A percentile compares a stretch with the other conserved stretches of the same genome.
phyloP scores from a whole-genome alignment of 2,113 vertebrate genomes.

The Catharus fuscescens region DNA sequence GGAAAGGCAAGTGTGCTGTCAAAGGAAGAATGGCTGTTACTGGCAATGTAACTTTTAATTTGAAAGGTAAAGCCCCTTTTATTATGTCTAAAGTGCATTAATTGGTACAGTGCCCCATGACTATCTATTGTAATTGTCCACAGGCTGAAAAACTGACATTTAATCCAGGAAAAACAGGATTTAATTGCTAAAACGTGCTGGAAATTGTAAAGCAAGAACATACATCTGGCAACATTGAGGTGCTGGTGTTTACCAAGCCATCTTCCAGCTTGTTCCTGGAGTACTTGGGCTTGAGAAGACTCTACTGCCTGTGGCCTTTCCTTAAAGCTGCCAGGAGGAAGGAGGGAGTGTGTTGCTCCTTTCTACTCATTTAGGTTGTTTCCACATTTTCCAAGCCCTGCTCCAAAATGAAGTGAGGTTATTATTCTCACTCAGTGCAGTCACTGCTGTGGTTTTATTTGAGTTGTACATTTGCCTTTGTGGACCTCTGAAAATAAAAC shows the following conservation, averaged over 20 bases:
- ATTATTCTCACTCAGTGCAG: neutral
- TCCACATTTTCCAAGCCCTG: constrained; percentile 11
- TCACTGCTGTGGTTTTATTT: neutral
- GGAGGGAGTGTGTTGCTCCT: neutral
- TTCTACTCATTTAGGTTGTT: neutral
- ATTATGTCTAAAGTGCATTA: constrained; percentile 40
- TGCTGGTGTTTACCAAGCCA: constrained; percentile 25
- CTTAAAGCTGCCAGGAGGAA: neutral
- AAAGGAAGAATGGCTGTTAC: neutral
- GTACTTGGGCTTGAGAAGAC: neutral
- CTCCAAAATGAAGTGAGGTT: constrained; percentile 1
- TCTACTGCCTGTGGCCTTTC: neutral
- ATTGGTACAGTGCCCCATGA: neutral
- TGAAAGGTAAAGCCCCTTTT: constrained; percentile 17
- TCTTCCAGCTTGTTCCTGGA: neutral
- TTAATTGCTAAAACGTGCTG: constrained; percentile 74
- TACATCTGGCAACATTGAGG: constrained; percentile 44
- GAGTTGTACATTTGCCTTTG: neutral
- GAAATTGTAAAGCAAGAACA: constrained; percentile 39
- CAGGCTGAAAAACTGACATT: constrained; percentile 48
- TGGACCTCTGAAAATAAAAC: constrained; percentile 30
- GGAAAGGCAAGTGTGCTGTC: neutral
- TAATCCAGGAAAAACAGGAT: constrained; percentile 49
- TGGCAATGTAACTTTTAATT: constrained; percentile 12
- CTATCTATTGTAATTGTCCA: constrained; percentile 59